A percentile compares a stretch with the other conserved stretches of the same genome.
Conservation (phyloP, 1,140 invertebrate species). For the Plutomurus gul region DNA sequence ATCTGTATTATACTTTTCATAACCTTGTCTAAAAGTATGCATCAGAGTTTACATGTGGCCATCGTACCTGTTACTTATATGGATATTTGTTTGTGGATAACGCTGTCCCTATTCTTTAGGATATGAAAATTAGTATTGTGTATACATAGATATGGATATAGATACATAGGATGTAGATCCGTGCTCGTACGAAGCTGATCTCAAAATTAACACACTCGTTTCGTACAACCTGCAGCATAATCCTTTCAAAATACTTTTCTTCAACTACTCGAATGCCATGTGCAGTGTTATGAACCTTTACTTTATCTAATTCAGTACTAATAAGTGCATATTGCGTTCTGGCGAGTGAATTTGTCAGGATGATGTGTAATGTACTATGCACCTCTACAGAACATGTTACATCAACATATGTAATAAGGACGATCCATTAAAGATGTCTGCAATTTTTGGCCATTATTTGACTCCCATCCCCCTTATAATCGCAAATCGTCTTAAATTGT, state of each 20-base stretch:
- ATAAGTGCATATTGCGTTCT: no score
- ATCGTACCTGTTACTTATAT: no score
- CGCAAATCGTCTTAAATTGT: no score
- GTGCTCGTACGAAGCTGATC: background rate
- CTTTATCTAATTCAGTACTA: background rate
- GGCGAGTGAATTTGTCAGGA: no score
- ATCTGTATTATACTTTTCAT: background rate
- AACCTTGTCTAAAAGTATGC: no score
- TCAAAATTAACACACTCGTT: background rate
- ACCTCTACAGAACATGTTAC: background rate
- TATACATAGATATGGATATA: background rate
- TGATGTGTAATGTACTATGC: background rate
- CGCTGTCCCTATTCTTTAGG: background rate
- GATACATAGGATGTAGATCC: background rate
- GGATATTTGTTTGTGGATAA: background rate
- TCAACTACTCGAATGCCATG: no score
- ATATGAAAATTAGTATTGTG: background rate
- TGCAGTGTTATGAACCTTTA: background rate
- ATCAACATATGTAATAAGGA: no score
- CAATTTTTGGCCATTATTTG: no score
- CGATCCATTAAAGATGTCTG: no score
- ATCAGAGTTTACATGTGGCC: no score
- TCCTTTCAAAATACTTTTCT: background rate
- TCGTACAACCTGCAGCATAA: background rate
- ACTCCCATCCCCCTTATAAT: no score